Conservation (phyloP, 1,140 invertebrate species). For the Luehdorfia chinensis region DNA sequence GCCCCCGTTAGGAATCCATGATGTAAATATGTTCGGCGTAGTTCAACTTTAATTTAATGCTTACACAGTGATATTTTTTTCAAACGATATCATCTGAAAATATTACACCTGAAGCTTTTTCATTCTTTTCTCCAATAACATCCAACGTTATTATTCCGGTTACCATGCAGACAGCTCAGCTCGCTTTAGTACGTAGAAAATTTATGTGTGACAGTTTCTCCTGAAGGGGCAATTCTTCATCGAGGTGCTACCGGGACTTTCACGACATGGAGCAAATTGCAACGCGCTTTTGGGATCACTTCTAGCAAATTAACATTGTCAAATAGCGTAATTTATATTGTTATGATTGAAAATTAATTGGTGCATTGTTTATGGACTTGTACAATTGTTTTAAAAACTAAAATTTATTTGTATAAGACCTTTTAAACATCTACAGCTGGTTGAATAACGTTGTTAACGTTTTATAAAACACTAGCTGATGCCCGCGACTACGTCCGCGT, state of each 20-base stretch:
- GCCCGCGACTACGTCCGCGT: too few species aligned
- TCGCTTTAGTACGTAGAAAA: conserved; percentile 23
- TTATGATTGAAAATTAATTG: conserved; percentile 3
- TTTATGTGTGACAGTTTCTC: conserved; percentile 27
- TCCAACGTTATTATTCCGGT: conserved; percentile 7
- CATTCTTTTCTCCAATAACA: conserved; percentile 20
- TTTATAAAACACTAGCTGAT: too few species aligned
- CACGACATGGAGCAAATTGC: conserved; percentile 12
- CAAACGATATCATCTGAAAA: not conserved
- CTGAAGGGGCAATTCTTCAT: conserved; percentile 27
- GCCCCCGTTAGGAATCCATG: too few species aligned
- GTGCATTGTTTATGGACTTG: not conserved
- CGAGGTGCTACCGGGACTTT: conserved; percentile 10
- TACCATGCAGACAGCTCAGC: conserved; percentile 22
- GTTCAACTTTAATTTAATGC: too few species aligned
- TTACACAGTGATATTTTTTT: too few species aligned
- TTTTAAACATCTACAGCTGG: too few species aligned
- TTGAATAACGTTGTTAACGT: too few species aligned
- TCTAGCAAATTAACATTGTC: conserved; percentile 8
- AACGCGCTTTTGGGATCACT: conserved; percentile 14
- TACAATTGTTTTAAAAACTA: too few species aligned
- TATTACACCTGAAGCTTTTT: conserved; percentile 16
- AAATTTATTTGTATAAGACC: too few species aligned
- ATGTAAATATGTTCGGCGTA: too few species aligned
- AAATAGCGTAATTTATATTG: conserved; percentile 4